Evolutionary conservation across 2,888 invertebrate species (phyloP).

Genomic region (Oligia strigilis): DNA sequence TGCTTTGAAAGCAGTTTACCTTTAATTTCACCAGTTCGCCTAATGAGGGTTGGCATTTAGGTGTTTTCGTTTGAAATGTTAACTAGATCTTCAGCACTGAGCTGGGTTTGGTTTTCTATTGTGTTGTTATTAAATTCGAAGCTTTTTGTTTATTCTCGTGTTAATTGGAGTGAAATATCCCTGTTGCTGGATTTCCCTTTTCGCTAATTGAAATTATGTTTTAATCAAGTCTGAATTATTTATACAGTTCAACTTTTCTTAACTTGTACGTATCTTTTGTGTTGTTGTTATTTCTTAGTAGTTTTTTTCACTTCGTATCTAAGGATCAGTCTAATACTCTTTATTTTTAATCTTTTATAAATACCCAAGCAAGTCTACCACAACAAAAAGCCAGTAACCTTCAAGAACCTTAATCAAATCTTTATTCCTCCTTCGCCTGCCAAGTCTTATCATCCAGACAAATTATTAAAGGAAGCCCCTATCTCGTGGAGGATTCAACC

Average conservation of each 20-base stretch:
- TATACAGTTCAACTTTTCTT: not conserved
- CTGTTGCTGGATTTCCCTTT: not conserved
- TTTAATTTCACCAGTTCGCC: conserved; percentile 50
- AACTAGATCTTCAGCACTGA: conserved; percentile 33
- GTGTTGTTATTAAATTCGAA: conserved; percentile 11
- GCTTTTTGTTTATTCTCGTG: conserved; percentile 8
- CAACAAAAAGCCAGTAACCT: conserved; percentile 8
- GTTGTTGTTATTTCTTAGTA: not conserved
- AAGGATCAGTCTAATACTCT: not conserved
- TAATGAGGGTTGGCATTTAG: conserved; percentile 48
- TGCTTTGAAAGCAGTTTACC: conserved; percentile 45
- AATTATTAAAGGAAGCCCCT: conserved; percentile 59
- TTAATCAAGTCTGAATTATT: not conserved
- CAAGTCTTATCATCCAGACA: conserved; percentile 56
- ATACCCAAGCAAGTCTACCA: not conserved
- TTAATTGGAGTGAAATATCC: conserved; percentile 23
- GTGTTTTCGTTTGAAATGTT: conserved; percentile 53
- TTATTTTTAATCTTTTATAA: not conserved
- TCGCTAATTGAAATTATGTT: not conserved
- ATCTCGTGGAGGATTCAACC: conserved; percentile 71
- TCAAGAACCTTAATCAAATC: conserved; percentile 24
- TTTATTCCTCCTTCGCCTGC: conserved; percentile 39
- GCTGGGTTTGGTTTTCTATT: conserved; percentile 17
- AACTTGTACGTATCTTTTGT: not conserved
- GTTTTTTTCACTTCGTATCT: not conserved